A percentile compares a stretch with the other conserved stretches of the same genome.
Conservation (phyloP, 2,797 vertebrate species). For the Oreonectes daqikongensis region DNA sequence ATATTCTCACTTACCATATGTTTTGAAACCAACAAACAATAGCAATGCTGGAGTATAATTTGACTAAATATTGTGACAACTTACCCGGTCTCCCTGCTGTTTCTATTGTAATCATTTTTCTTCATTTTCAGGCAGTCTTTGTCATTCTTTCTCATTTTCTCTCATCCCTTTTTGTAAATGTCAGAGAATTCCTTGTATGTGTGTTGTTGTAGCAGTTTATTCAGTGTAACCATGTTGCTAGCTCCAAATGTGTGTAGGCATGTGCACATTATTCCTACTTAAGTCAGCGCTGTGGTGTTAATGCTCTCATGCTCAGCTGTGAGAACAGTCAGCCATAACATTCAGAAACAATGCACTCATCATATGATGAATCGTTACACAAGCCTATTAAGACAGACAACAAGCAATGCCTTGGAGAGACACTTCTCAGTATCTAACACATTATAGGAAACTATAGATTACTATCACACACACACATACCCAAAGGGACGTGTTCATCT, state of each 20-base stretch:
- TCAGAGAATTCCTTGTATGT: not conserved
- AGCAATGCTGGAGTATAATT: not conserved
- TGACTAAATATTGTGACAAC: not conserved
- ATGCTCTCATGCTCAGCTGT: conserved; percentile 28
- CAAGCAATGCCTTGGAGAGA: conserved; percentile 34
- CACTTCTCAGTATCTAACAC: conserved; percentile 32
- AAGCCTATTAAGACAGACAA: conserved; percentile 54
- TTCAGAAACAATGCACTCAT: conserved; percentile 49
- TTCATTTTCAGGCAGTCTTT: conserved; percentile 6
- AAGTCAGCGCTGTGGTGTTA: conserved; percentile 40
- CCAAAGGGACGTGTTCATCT: conserved; percentile 45
- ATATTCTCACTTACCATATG: too few species aligned
- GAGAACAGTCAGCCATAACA: conserved; percentile 41
- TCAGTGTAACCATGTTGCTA: conserved; percentile 24
- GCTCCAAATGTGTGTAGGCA: conserved; percentile 25
- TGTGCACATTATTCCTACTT: conserved; percentile 35
- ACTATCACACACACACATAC: conserved; percentile 41
- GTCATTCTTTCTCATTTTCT: conserved; percentile 11
- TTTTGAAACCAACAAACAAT: not conserved
- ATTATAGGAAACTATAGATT: conserved; percentile 51
- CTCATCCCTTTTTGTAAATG: conserved; percentile 12
- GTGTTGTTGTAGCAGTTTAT: conserved; percentile 7
- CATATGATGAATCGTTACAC: conserved; percentile 53
- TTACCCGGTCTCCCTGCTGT: not conserved
- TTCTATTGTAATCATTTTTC: not conserved